These are phyloP conservation scores for Sphyrna mokarran DNA, from an alignment of 2,113 vertebrate species.

Conservation along the genomic window DNA sequence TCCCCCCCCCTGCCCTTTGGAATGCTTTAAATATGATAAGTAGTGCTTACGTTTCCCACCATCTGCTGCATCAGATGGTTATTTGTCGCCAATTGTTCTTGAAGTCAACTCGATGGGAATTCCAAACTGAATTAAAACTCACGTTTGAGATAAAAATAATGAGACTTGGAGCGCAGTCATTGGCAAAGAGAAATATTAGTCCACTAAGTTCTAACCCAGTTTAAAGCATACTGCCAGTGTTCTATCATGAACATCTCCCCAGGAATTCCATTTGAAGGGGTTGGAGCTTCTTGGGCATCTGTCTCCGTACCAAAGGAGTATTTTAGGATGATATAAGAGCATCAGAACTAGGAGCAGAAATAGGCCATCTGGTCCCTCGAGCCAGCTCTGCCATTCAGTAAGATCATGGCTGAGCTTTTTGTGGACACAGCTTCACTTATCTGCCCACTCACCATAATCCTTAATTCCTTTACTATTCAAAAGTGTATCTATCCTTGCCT, in stretches of 20 bases:
- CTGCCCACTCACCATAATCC: no score
- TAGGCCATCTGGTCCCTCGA: no score
- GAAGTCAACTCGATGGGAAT: not conserved
- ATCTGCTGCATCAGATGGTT: constrained; percentile 10
- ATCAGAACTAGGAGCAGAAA: no score
- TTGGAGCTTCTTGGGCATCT: not conserved
- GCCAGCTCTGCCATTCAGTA: no score
- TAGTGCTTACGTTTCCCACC: not conserved
- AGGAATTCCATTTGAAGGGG: not conserved
- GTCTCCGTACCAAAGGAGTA: not conserved
- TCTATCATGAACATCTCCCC: not conserved
- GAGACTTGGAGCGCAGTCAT: not conserved
- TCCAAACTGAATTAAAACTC: not conserved
- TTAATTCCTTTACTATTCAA: no score
- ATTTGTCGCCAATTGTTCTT: not conserved
- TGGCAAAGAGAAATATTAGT: not conserved
- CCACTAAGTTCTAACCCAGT: not conserved
- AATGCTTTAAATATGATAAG: constrained; percentile 10
- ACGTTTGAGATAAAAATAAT: not conserved
- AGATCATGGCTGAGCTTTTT: no score
- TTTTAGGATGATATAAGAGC: not conserved
- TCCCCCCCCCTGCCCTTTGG: not conserved
- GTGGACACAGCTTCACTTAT: no score
- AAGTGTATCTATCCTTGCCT: no score
- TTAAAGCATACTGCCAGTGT: not conserved